A percentile compares a stretch with the other conserved stretches of the same genome.
Evolutionary conservation across 2,888 invertebrate species (phyloP).

Genomic region (Sclerodermus sp.): DNA sequence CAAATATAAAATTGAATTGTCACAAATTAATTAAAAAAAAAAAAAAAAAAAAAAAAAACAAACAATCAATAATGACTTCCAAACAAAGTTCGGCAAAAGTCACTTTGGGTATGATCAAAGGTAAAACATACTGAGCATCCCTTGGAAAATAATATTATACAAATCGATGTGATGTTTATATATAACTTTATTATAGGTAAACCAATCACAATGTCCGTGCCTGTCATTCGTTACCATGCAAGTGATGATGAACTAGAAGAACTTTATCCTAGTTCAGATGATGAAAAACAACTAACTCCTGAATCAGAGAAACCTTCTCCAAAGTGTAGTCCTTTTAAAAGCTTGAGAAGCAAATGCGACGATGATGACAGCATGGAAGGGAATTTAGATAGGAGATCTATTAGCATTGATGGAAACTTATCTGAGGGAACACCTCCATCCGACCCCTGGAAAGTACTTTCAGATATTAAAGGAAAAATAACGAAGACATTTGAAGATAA

Average conservation of each 20-base stretch:
- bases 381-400: constrained; percentile 65
- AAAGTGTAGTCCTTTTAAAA: constrained; percentile 49
- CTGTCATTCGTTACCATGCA: constrained; percentile 74
- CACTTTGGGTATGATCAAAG: constrained; percentile 53
- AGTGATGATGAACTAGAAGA: constrained; percentile 76
- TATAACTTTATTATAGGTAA: constrained; percentile 45
- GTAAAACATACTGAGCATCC: constrained; percentile 30
- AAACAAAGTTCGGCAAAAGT: constrained; percentile 51
- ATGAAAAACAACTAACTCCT: constrained; percentile 62
- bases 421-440: constrained; percentile 60
- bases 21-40: too few relatives aligned
- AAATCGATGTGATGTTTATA: not conserved
- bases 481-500: constrained; percentile 79
- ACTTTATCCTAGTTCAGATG: constrained; percentile 63
- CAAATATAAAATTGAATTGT: too few relatives aligned
- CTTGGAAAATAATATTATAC: constrained; percentile 1
- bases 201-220: constrained; percentile 57
- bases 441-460: constrained; percentile 74
- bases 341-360: constrained; percentile 59
- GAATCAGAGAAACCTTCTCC: constrained; percentile 52
- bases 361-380: constrained; percentile 48
- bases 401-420: constrained; percentile 62
- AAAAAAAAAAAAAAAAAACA: not conserved
- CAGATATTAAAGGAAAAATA: constrained; percentile 74
- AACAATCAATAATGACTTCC: constrained; percentile 37